phyloP scores from a whole-genome alignment of 1,140 invertebrate species.

The Drosophila pseudoananassae region DNA sequence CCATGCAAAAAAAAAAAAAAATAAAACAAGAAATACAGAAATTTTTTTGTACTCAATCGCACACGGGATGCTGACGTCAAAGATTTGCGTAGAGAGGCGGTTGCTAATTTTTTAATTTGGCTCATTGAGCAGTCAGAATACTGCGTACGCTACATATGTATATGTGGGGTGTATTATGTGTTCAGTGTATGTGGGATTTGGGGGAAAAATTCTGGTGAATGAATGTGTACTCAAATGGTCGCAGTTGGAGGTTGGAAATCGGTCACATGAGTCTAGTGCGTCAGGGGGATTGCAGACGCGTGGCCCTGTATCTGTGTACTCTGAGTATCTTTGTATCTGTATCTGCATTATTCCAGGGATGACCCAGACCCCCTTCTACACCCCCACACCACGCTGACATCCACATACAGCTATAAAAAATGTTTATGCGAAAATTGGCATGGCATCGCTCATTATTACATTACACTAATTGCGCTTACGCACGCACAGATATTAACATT shows the following conservation, averaged over 20 bases:
- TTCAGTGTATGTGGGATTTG: slow-evolving; percentile 28
- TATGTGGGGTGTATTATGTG: background rate
- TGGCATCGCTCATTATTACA: slow-evolving; percentile 68
- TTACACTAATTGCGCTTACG: slow-evolving; percentile 81
- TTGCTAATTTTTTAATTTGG: slow-evolving; percentile 56
- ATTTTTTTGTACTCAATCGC: slow-evolving; percentile 1
- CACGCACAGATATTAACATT: slow-evolving; percentile 53
- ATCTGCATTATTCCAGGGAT: background rate
- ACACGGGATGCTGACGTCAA: slow-evolving; percentile 56
- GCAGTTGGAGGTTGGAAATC: slow-evolving; percentile 10
- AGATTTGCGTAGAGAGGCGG: slow-evolving; percentile 50
- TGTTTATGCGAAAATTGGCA: slow-evolving; percentile 51
- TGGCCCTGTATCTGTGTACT: slow-evolving; percentile 30
- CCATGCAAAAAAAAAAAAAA: slow-evolving; percentile 22
- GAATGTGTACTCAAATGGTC: slow-evolving; percentile 50
- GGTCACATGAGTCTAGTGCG: slow-evolving; percentile 69
- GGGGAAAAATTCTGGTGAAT: slow-evolving; percentile 65
- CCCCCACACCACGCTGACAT: slow-evolving; percentile 12
- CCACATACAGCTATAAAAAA: slow-evolving; percentile 27
- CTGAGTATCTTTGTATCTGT: slow-evolving; percentile 4
- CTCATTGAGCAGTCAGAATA: slow-evolving; percentile 63
- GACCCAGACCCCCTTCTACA: slow-evolving; percentile 6
- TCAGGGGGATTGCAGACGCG: slow-evolving; percentile 46
- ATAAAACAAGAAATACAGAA: slow-evolving; percentile 11
- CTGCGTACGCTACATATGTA: slow-evolving; percentile 16